Conservation (phyloP, 2,888 invertebrate species). For the Fissipunctia ypsillon region DNA sequence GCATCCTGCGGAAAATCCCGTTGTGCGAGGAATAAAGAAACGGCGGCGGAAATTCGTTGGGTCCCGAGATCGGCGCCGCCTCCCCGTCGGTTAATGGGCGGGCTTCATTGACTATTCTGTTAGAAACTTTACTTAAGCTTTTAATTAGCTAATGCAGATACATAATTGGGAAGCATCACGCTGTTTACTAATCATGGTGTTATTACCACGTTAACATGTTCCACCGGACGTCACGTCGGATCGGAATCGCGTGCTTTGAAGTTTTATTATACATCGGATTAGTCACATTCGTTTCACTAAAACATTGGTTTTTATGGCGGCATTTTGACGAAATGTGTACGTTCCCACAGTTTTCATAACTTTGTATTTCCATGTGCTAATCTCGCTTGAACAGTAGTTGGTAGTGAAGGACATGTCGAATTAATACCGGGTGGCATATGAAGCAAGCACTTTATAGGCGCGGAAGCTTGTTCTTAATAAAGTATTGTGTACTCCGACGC, state of each 20-base stretch:
- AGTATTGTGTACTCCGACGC: slow-evolving; percentile 51
- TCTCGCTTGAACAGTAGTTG: slow-evolving; percentile 24
- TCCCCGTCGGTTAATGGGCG: slow-evolving; percentile 70
- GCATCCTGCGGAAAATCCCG: slow-evolving; percentile 78
- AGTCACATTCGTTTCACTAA: slow-evolving; percentile 51
- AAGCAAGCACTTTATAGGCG: slow-evolving; percentile 29
- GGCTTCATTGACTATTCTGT: slow-evolving; percentile 71
- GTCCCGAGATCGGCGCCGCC: slow-evolving; percentile 70
- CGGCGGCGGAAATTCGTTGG: slow-evolving; percentile 79
- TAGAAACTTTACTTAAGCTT: slow-evolving; percentile 72
- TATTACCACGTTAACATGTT: slow-evolving; percentile 46
- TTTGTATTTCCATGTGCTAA: slow-evolving; percentile 16
- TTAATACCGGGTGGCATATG: slow-evolving; percentile 35
- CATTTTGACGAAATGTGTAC: slow-evolving; percentile 10
- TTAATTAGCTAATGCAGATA: slow-evolving; percentile 66
- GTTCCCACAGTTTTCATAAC: slow-evolving; percentile 37
- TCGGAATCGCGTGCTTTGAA: slow-evolving; percentile 42
- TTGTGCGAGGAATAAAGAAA: slow-evolving; percentile 64
- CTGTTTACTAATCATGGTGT: slow-evolving; percentile 59
- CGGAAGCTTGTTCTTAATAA: slow-evolving; percentile 46
- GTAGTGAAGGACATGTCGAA: slow-evolving; percentile 29
- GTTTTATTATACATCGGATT: slow-evolving; percentile 53
- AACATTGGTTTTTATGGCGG: slow-evolving; percentile 50
- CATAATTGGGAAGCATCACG: slow-evolving; percentile 53
- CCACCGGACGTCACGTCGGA: slow-evolving; percentile 47